Evolutionary conservation across 2,888 invertebrate genomes (phyloP).

Genomic region (Thera obeliscata): DNA sequence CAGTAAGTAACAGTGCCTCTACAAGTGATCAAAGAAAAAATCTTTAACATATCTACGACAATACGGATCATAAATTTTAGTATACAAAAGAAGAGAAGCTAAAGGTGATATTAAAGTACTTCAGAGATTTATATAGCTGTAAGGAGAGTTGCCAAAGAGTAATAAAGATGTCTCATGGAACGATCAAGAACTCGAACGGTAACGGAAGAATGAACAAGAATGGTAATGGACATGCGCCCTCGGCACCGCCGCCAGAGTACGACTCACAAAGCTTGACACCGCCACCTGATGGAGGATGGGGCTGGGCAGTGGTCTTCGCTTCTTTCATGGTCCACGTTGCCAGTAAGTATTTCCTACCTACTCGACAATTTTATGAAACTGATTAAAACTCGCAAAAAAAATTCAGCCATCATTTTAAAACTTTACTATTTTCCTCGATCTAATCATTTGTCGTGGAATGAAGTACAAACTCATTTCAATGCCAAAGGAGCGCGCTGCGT

Average conservation of each 20-base stretch:
- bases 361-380: neutral
- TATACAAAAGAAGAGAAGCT: conserved; percentile 30
- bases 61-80: conserved; percentile 45
- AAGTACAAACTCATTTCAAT: conserved; percentile 13
- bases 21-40: conserved; percentile 42
- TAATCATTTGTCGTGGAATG: neutral
- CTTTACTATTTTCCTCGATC: neutral
- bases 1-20: conserved; percentile 46
- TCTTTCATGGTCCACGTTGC: conserved; percentile 98
- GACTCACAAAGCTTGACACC: conserved; percentile 81
- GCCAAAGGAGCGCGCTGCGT: neutral
- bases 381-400: neutral
- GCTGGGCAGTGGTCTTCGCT: conserved; percentile 96
- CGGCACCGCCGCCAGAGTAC: conserved; percentile 61
- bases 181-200: conserved; percentile 43
- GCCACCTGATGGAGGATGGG: conserved; percentile 97
- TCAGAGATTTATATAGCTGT: conserved; percentile 34
- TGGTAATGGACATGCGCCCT: conserved; percentile 55
- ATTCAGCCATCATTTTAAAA: neutral
- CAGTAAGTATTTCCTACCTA: conserved; percentile 87
- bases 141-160: conserved; percentile 49
- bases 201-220: conserved; percentile 49
- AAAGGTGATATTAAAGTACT: conserved; percentile 44
- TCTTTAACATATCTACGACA: conserved; percentile 62
- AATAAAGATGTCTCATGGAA: conserved; percentile 73